Base-by-base conservation (phyloP, 2,888 invertebrate species). In the Onthophagus sagittarius region DNA sequence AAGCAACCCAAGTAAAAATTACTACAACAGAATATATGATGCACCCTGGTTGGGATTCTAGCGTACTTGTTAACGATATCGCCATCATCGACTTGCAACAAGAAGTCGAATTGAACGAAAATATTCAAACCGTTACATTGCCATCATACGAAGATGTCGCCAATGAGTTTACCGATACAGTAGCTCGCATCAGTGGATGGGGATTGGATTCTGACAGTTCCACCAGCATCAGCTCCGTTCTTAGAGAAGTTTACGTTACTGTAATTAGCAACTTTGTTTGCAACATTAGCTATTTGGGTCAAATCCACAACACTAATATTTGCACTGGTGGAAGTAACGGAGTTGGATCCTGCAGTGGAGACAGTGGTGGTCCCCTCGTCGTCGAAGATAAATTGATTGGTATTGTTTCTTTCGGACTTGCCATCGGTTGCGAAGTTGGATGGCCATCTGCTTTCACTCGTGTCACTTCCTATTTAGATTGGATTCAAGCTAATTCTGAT, bases 301-400 rank as follows among this genome's bases (percentile, higher is more conserved):
- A 64, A 4, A 72, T 72, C 63, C 39, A 31, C 63, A 15, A 14
- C 62, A 71, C 11, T 9, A 87, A 88, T 76, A 77, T 89, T 5
- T 89, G 89, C 76, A 86, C 86, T 33, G 81, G 82, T 14, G 88
- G 88, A 0, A 73, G 78, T 0, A 82, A 82, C 0, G 83, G 84
- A 0, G 84, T 83, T n/a, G 87, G 87, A 0, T 87, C 87, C 1
- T 89, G 89, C 76, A 86, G 85, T 32, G 88, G 87, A 0, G 87
- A 87, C 75, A 86, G 86, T 7, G 86, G 85, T 63, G 85, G 85
- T 15, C 77, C 81, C n/a, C 72, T 78, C 69, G 74, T 74, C 23
- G 5, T 71, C 2, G 71, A 70, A 15, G 71, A 74, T 15, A 74
- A 70, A 67, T 73, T 15, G 77, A 74, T 77, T 73, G 83, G 83